phyloP scores from a whole-genome alignment of 2,113 vertebrate species.

The Mustelus asterias region DNA sequence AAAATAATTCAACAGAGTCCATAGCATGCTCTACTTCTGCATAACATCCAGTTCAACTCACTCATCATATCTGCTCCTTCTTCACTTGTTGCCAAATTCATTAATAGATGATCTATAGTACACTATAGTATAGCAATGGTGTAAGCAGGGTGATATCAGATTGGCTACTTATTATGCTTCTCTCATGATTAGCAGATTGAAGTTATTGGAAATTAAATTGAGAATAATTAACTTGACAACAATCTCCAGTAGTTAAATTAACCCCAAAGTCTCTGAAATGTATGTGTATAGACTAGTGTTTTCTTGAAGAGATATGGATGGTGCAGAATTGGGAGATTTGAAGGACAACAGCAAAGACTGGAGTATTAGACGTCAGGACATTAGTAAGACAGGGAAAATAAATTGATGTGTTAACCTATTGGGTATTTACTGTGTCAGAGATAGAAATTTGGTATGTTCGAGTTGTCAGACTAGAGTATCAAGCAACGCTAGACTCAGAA shows the following conservation, averaged over 20 bases:
- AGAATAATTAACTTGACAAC: background rate
- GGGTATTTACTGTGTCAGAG: background rate
- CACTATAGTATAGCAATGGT: background rate
- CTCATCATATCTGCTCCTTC: background rate
- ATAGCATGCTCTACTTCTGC: background rate
- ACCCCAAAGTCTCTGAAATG: background rate
- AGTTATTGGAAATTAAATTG: background rate
- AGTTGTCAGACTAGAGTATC: background rate
- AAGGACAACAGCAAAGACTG: background rate
- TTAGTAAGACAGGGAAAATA: background rate
- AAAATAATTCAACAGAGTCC: background rate
- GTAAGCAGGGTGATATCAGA: background rate
- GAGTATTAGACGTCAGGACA: background rate
- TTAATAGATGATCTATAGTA: background rate
- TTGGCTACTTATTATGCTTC: background rate
- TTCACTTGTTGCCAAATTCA: background rate
- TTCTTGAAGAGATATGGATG: background rate
- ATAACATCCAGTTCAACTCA: background rate
- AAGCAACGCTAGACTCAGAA: background rate
- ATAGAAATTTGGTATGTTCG: background rate
- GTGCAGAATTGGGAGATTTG: background rate
- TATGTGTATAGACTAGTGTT: background rate
- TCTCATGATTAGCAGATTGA: background rate
- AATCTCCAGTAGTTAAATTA: background rate
- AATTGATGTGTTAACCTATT: background rate